Conservation (phyloP, 2,113 vertebrate species). For the Stercorarius parasiticus region DNA sequence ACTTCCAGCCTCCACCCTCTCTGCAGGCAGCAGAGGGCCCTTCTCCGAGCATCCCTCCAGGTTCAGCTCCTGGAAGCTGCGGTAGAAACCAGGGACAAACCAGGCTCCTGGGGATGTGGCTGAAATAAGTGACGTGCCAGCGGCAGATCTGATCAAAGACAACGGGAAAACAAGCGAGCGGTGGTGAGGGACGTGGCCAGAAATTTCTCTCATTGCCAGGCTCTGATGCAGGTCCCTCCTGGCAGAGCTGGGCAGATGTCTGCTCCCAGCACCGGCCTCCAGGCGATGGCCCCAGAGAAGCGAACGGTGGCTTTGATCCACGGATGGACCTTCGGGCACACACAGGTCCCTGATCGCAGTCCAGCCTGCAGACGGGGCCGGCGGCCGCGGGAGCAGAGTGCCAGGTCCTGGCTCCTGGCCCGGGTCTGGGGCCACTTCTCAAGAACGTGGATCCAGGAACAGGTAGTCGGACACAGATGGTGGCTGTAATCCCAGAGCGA, state of each 20-base stretch:
- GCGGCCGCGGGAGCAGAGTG: neutral
- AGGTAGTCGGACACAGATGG: accelerated
- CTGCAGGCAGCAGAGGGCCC: neutral
- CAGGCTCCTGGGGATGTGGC: neutral
- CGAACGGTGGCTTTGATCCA: neutral
- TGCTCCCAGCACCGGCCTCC: neutral
- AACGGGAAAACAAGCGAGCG: accelerated
- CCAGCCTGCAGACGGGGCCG: neutral
- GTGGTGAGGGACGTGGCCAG: neutral
- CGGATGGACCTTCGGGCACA: accelerated
- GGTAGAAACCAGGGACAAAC: neutral
- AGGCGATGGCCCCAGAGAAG: neutral
- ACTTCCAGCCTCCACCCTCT: neutral
- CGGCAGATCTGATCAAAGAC: neutral
- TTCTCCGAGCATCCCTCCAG: neutral
- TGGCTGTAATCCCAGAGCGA: neutral
- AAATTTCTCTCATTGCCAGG: neutral
- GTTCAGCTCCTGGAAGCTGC: neutral
- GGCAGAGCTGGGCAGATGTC: neutral
- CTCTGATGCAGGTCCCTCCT: neutral
- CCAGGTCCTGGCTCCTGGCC: neutral
- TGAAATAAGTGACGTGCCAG: neutral
- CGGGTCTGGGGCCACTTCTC: neutral
- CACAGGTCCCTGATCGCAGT: neutral
- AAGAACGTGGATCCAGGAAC: neutral